These are phyloP conservation scores for Virgularia gustaviana DNA, from an alignment of 92 coral and sea anemone species.

Conservation along the genomic window DNA sequence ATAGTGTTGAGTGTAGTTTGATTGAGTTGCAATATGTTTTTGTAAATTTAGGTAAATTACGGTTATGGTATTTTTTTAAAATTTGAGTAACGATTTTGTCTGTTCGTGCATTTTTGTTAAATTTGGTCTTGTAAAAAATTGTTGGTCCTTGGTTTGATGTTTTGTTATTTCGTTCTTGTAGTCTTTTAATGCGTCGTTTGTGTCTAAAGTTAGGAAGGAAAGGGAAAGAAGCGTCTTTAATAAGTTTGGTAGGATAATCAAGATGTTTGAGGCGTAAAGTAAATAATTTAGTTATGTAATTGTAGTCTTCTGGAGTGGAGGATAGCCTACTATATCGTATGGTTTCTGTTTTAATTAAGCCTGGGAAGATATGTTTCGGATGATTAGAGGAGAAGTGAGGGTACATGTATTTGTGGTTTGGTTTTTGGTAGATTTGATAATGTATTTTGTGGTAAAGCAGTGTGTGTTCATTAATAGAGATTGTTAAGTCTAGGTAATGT, in stretches of 20 bases:
- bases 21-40: too few relatives aligned
- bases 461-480: conserved; percentile 20
- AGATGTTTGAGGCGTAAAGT: background rate
- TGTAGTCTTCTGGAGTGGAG: conserved; percentile 16
- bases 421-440: conserved; percentile 39
- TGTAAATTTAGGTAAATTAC: too few relatives aligned
- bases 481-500: conserved; percentile 36
- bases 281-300: conserved; percentile 11
- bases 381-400: conserved; percentile 49
- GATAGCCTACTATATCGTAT: conserved; percentile 39
- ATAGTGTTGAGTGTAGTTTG: too few relatives aligned
- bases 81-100: too few relatives aligned
- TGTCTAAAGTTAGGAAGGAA: background rate
- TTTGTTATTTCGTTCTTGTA: background rate
- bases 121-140: background rate
- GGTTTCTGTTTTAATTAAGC: too few relatives aligned
- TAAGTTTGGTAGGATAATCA: background rate
- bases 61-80: too few relatives aligned
- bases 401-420: conserved; percentile 41
- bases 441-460: conserved; percentile 9
- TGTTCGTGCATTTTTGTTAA: background rate
- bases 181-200: background rate
- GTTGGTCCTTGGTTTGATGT: background rate
- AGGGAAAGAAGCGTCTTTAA: background rate
- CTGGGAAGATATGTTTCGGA: conserved; percentile 3